Evolutionary conservation across 2,888 invertebrate species (phyloP), one percentile per base, ranked within the genome.

Genomic region (Listrodromus nycthemerus): DNA sequence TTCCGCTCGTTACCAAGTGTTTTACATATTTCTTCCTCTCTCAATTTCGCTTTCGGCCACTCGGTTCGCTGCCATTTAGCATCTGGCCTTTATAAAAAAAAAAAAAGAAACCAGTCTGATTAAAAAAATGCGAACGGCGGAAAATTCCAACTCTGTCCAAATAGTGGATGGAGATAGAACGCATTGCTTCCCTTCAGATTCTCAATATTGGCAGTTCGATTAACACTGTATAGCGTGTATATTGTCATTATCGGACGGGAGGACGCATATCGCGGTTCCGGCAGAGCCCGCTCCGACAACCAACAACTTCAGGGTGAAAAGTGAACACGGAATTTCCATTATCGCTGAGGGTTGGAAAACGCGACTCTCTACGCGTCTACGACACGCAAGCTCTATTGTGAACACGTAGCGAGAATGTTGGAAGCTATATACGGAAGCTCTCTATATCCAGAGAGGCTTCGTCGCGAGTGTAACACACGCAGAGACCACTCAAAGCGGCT

Each of bases 281-380:
- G 24, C 19, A 7, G 21, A 37, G 33, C 33, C 33, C n/a, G 65
- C 19, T 48, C 61, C 69, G 63, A 67, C 41, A 48, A n/a, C 55
- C 67, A 50, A 61, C 24, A 82, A 77, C 69, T 78, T 84, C 69
- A 55, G 27, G 45, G 52, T 52, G 48, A 69, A 80, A 82, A 86
- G 77, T 82, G 78, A 85, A 90, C 90, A 90, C 82, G 87, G 87
- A 87, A 88, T 86, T 84, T 79, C 88, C 88, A 90, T 90, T 90
- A 90, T 84, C 84, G 78, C 66, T 67, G 84, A 13, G 85, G 50
- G 52, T n/a, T 19, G 13, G 55, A 73, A 30, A 24, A 16, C 24
- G 55, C 66, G 27, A 8, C 24, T 52, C 33, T 79, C 13, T 27
- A 13, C 71, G 19, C 37, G 41, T 73, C 45, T 27, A n/a, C 71